Conservation (phyloP, 1,140 invertebrate species). For the Drosophila micromelanica region DNA sequence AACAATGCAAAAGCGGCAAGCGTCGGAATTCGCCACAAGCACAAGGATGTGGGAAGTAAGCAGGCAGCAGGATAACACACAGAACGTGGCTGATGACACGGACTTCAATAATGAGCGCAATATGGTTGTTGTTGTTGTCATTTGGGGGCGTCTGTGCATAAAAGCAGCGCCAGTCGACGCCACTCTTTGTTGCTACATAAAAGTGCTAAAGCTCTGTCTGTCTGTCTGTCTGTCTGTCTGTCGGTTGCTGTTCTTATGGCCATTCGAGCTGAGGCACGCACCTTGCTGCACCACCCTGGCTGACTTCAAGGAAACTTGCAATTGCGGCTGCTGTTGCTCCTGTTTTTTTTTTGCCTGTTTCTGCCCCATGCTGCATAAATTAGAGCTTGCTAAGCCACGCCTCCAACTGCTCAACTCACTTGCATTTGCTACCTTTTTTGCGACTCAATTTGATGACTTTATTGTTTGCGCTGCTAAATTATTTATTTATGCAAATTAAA, state of each 20-base stretch:
- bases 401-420: background rate
- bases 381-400: slow-evolving; percentile 35
- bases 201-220: slow-evolving; percentile 30
- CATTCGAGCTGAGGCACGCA: slow-evolving; percentile 61
- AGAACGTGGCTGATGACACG: slow-evolving; percentile 51
- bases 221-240: background rate
- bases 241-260: slow-evolving; percentile 15
- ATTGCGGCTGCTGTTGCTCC: background rate
- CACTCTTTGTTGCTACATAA: slow-evolving; percentile 49
- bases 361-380: slow-evolving; percentile 62
- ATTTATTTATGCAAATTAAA: slow-evolving; percentile 82
- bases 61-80: slow-evolving; percentile 26
- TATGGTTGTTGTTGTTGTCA: slow-evolving; percentile 30
- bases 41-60: slow-evolving; percentile 42
- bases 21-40: slow-evolving; percentile 63
- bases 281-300: slow-evolving; percentile 28
- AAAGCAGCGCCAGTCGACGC: slow-evolving; percentile 43
- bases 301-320: slow-evolving; percentile 7
- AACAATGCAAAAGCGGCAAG: slow-evolving; percentile 69
- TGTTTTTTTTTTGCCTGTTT: slow-evolving; percentile 25
- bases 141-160: slow-evolving; percentile 60
- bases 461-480: slow-evolving; percentile 73
- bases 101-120: slow-evolving; percentile 78
- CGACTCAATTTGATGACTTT: slow-evolving; percentile 77
- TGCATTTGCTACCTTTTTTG: slow-evolving; percentile 56